These are phyloP conservation scores for Ostrea denselamellosa DNA, from an alignment of 1,140 invertebrate species.

Conservation along the genomic window DNA sequence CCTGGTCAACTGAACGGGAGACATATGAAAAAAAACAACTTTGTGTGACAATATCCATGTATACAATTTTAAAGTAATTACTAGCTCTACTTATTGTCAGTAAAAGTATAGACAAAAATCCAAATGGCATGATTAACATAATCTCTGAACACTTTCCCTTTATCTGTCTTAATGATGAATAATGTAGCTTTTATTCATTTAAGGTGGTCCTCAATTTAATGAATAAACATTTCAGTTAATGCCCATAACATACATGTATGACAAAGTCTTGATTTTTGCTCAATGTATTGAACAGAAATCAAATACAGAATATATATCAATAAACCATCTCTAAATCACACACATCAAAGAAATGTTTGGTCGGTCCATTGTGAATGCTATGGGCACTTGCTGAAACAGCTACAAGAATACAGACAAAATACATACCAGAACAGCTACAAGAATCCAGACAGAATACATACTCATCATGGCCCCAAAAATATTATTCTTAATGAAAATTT, in stretches of 20 bases:
- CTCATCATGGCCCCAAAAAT: conserved; percentile 21
- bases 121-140: neutral
- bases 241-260: neutral
- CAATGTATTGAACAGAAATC: too few relatives aligned
- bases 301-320: too few relatives aligned
- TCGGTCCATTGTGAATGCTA: too few relatives aligned
- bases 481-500: conserved; percentile 13
- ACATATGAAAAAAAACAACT: neutral
- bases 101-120: neutral
- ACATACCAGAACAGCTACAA: neutral
- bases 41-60: neutral
- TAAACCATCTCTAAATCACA: too few relatives aligned
- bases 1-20: neutral
- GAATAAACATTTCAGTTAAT: neutral
- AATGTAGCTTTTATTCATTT: too few relatives aligned
- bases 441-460: neutral
- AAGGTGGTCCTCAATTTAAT: neutral
- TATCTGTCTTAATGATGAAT: neutral
- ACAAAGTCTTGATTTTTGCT: too few relatives aligned
- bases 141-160: neutral
- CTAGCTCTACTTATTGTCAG: neutral
- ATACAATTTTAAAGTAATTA: neutral
- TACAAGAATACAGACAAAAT: neutral
- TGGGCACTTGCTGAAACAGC: too few relatives aligned
- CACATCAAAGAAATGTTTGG: too few relatives aligned